Evolutionary conservation across 2,888 invertebrate species (phyloP), one percentile per base, ranked within the genome.

Genomic region (Stramonita haemastoma): DNA sequence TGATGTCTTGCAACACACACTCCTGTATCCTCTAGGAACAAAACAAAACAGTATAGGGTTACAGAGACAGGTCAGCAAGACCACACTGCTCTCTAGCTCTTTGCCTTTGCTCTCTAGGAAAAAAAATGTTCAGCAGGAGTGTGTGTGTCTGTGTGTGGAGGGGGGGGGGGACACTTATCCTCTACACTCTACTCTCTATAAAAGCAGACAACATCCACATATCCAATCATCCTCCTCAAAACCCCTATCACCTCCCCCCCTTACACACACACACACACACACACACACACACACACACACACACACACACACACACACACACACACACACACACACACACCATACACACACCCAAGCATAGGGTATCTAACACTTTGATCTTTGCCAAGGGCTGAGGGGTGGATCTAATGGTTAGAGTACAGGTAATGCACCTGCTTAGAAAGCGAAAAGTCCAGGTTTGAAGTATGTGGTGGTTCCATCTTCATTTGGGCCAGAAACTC

Each of bases 251-350:
- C 66, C 26, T 26, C 26, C 22, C n/a, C 60, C 22, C 11, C n/a
- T n/a, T 11, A 1, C 73, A n/a, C 22, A 2, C 73, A 26, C 11
- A 22, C 29, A 73, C 73, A 22, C 11, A 73, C 73, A 73, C 73
- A 73, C 73, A 73, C 26, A 73, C 22, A 73, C 73, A 73, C 73
- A 73, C 73, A 70, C 73, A 66, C 66, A 66, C 66, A 66, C 26
- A 13, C 66, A 66, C 13, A 13, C 66, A 66, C 66, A 66, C 66
- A 66, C 17, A 66, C 66, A 66, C 66, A 66, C 66, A 66, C 66
- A 66, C 66, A 66, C 66, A 66, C 66, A 66, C 66, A 66, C 17
- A 17, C 2, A 66, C 66, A 66, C 66, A 66, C 66, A 66, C 66
- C 66, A 66, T 13, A 66, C 66, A 66, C 66, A 66, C 13, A 13